Conservation (phyloP, 2,113 vertebrate genomes). For the Serilophus lunatus region DNA sequence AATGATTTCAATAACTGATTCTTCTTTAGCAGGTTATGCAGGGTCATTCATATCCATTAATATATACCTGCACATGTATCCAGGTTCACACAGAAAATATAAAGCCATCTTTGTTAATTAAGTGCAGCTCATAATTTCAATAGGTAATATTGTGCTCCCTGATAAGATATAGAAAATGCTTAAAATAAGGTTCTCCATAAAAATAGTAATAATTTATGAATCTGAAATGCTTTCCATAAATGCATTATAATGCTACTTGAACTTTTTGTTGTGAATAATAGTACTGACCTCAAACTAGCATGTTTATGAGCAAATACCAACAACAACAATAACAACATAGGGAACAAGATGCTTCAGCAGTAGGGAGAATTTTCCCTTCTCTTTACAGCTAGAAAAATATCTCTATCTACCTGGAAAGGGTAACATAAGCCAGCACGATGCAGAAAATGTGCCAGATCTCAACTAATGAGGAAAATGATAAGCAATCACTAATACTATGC, state of each 20-base stretch:
- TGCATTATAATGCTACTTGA: background rate
- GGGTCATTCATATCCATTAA: background rate
- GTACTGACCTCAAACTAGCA: background rate
- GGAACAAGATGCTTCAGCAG: background rate
- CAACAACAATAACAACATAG: background rate
- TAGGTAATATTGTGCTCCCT: background rate
- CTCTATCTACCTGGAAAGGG: background rate
- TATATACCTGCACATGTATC: background rate
- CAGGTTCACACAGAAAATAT: background rate
- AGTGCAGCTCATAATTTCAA: background rate
- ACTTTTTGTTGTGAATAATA: background rate
- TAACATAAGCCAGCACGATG: accelerated
- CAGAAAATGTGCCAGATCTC: background rate
- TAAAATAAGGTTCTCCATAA: background rate
- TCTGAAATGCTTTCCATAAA: background rate
- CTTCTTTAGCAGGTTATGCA: background rate
- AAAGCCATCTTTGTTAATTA: background rate
- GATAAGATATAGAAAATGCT: background rate
- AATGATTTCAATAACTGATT: background rate
- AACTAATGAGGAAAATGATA: background rate
- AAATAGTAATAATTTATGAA: background rate
- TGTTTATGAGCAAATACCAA: background rate
- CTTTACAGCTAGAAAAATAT: background rate
- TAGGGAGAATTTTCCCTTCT: background rate
- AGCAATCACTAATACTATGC: background rate